Conservation (phyloP, 2,113 vertebrate genomes). For the Rhineura floridana region DNA sequence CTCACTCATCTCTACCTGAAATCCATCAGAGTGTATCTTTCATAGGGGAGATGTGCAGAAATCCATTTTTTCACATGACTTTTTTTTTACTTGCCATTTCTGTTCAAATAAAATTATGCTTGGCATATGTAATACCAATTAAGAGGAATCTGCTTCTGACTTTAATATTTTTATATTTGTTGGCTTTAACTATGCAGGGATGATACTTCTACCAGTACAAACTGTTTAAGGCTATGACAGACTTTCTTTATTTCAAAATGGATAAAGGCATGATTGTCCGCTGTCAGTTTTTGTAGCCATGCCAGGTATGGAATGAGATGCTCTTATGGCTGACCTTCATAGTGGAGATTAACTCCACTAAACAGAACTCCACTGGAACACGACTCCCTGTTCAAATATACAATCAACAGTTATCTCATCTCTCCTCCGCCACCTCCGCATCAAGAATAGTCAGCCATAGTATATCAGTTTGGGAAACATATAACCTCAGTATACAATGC, state of each 20-base stretch:
- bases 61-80: not conserved
- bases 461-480: rapidly evolving
- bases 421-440: not conserved
- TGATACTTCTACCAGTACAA: not conserved
- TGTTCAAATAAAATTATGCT: not conserved
- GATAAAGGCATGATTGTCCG: not conserved
- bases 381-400: not conserved
- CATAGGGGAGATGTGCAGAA: not conserved
- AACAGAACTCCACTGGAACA: not conserved
- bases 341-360: too few species aligned
- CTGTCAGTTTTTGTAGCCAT: not conserved
- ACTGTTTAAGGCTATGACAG: not conserved
- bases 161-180: not conserved
- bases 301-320: not conserved
- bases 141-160: not conserved
- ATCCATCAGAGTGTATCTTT: not conserved
- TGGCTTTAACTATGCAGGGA: not conserved
- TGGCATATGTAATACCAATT: not conserved
- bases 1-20: too few species aligned
- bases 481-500: not conserved
- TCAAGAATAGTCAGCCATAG: not conserved
- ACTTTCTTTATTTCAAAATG: not conserved
- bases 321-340: not conserved
- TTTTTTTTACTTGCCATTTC: too few species aligned
- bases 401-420: rapidly evolving